Percentiles rank a stretch among this genome's conserved stretches.
These are phyloP conservation scores for Drosophila burlai DNA, from an alignment of 1,140 invertebrate species.

Conservation along the genomic window DNA sequence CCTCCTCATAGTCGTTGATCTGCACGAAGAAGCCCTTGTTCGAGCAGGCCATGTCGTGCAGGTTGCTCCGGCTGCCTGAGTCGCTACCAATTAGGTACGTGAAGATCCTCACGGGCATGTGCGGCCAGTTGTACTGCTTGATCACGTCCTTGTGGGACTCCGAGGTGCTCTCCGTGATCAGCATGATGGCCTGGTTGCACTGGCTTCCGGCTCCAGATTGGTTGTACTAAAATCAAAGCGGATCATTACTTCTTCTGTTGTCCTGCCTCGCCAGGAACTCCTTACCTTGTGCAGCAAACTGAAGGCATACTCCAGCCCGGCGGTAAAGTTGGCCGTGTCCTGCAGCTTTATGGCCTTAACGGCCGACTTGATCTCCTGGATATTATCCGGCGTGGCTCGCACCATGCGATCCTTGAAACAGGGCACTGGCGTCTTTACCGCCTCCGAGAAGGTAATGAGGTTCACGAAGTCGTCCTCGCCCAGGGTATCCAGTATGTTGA, in stretches of 20 bases:
- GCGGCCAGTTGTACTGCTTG: constrained; percentile 95
- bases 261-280: neutral
- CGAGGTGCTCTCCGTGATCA: constrained; percentile 97
- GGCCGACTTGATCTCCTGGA: constrained; percentile 92
- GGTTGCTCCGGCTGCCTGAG: constrained; percentile 92
- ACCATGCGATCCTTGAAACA: constrained; percentile 96
- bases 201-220: constrained; percentile 92
- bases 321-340: constrained; percentile 96
- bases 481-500: constrained; percentile 96
- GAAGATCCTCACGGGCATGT: constrained; percentile 97
- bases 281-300: constrained; percentile 94
- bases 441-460: constrained; percentile 93
- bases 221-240: constrained; percentile 88
- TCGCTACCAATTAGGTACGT: constrained; percentile 98
- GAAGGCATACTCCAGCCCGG: constrained; percentile 95
- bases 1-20: constrained; percentile 93
- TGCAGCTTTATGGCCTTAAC: constrained; percentile 89
- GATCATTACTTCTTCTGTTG: neutral
- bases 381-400: constrained; percentile 95
- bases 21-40: constrained; percentile 98
- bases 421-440: constrained; percentile 90
- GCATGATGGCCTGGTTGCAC: constrained; percentile 99
- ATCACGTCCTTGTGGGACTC: constrained; percentile 87
- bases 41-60: constrained; percentile 97
- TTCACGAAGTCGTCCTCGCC: constrained; percentile 99